Evolutionary conservation across 2,888 invertebrate species (phyloP).

Genomic region (Crioceris asparagi): DNA sequence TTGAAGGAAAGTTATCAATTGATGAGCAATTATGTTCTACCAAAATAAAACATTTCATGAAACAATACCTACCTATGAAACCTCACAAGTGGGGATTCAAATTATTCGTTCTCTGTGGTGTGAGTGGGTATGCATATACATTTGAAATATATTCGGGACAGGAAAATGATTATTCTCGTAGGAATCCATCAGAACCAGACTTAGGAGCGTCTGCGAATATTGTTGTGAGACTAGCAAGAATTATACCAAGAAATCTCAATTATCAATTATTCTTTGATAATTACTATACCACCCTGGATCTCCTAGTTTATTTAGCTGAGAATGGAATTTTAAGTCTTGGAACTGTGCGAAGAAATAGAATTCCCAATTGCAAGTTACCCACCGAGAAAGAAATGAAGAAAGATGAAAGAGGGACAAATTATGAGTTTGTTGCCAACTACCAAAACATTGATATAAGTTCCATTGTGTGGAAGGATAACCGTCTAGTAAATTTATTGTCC

Average conservation of each 20-base stretch:
- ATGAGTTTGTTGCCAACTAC: constrained; percentile 1
- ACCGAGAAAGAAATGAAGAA: constrained; percentile 3
- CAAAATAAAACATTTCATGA: constrained; percentile 25
- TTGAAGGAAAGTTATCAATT: constrained; percentile 25
- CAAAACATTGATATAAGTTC: too few relatives aligned
- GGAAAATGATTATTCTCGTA: background rate
- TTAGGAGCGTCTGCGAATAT: background rate
- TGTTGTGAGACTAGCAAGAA: background rate
- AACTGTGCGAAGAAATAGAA: background rate
- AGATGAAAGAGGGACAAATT: constrained; percentile 5
- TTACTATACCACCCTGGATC: background rate
- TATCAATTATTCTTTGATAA: background rate
- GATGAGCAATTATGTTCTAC: constrained; percentile 27
- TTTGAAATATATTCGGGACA: background rate
- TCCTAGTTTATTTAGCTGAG: too few relatives aligned
- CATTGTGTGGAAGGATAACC: too few relatives aligned
- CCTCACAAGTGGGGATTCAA: background rate
- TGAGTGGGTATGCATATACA: background rate
- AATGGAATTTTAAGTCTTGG: too few relatives aligned
- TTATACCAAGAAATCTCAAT: background rate
- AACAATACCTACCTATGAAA: too few relatives aligned
- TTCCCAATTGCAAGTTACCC: too few relatives aligned
- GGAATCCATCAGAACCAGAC: background rate
- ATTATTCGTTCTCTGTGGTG: background rate
- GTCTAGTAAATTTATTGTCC: too few relatives aligned